A percentile compares a stretch with the other conserved stretches of the same genome.
Evolutionary conservation across 2,888 invertebrate genomes (phyloP).

Genomic region (Beris morrisii): DNA sequence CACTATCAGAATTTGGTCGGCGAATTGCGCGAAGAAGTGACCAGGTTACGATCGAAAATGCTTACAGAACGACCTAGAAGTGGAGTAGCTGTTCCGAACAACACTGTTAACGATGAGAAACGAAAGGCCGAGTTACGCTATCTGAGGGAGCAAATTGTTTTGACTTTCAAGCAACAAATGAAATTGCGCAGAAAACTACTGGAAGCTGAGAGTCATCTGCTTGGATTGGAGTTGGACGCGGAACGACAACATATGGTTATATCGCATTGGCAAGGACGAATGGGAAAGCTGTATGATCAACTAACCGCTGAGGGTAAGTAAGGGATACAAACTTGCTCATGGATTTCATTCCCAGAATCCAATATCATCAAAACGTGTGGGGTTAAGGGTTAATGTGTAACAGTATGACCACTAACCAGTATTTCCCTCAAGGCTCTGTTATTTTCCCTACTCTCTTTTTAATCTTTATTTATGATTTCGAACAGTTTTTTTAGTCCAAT

Average conservation of each 20-base stretch:
- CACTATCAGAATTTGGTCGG: conserved; percentile 56
- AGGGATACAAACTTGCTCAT: not conserved
- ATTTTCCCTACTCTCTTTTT: no score
- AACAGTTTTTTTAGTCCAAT: no score
- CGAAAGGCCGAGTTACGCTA: conserved; percentile 62
- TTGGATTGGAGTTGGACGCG: conserved; percentile 85
- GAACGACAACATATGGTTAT: conserved; percentile 87
- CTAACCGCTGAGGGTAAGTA: conserved; percentile 51
- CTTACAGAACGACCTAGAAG: conserved; percentile 65
- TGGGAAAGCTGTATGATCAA: conserved; percentile 64
- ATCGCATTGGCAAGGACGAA: conserved; percentile 81
- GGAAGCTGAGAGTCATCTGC: conserved; percentile 86
- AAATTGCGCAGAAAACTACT: conserved; percentile 80
- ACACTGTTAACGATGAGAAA: conserved; percentile 56
- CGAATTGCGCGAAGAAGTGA: conserved; percentile 77
- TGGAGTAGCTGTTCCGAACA: conserved; percentile 49
- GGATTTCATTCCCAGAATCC: not conserved
- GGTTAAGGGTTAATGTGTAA: no score
- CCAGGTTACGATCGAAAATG: conserved; percentile 78
- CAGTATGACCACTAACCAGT: no score
- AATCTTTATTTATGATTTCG: no score
- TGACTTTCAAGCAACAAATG: conserved; percentile 92
- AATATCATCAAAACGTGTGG: no score
- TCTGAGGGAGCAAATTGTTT: conserved; percentile 81
- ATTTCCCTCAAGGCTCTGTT: no score